Evolutionary conservation across 2,888 invertebrate species (phyloP), one percentile per base, ranked within the genome.

Genomic region (Brachyopa scutellaris): DNA sequence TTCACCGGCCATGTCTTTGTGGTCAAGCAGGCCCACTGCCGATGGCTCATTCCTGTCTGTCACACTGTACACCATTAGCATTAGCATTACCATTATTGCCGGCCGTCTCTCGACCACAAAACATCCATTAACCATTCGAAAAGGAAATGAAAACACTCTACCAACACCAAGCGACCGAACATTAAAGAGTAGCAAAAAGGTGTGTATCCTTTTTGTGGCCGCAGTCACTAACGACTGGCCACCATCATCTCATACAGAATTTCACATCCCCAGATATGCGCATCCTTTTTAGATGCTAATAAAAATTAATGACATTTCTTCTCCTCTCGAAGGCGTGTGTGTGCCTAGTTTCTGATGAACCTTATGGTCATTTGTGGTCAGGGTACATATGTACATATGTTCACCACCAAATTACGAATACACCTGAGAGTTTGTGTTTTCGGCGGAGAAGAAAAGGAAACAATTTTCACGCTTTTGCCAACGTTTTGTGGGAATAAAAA

Each of bases 241-340:
- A 74, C 74, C 74, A 67, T 51, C 61, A 36, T 59, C 66, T 53
- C 62, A n/a, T 72, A 42, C 66, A 61, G 45, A 51, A 64, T 17
- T 51, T 36, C 49, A 33, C 42, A 66, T n/a, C 29, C 53, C 40
- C 23, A 36, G 40, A 53, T 66, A 47, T 57, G 79, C 33, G 76
- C 69, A 76, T 80, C 80, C 76, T 76, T 80, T 51, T 67, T 64
- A 55, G 74, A 59, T 67, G 62, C 74, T 80, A 80, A 80, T 80
- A 80, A 80, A 80, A 80, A 80, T 80, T 80, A 80, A 80, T 80
- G 80, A 80, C 51, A n/a, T 73, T 76, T 64, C 26, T 11, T 62
- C 38, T 26, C 11, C 38, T 51, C 31, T 13, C 23, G 11, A 11
- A 31, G 31, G 23, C 49, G 73, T 61, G 53, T 72, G 64, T 23